Percentiles rank a stretch among this genome's conserved stretches.
Evolutionary conservation across 2,888 invertebrate genomes (phyloP).

Genomic region (Phorcus lineatus): DNA sequence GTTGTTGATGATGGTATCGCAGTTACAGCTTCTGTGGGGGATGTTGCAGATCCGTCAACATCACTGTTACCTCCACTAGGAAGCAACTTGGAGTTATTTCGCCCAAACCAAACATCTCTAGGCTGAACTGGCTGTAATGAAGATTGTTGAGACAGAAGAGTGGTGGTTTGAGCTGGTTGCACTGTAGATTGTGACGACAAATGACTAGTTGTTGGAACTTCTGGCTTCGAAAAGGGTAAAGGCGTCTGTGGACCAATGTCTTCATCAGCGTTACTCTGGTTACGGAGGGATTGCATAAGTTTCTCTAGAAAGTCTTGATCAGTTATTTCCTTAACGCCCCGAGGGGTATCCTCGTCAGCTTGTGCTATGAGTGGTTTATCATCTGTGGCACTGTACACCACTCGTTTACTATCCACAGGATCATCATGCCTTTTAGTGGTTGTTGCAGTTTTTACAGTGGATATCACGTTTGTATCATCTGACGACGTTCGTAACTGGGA

Average conservation of each 20-base stretch:
- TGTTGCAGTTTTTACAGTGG: no score
- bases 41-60: background rate
- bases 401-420: no score
- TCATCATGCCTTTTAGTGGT: no score
- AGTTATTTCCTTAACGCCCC: background rate
- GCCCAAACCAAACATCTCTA: background rate
- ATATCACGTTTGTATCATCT: no score
- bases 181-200: background rate
- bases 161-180: background rate
- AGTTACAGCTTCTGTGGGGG: background rate
- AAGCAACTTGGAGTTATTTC: background rate
- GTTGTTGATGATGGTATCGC: background rate
- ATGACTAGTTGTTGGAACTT: background rate
- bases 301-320: constrained; percentile 2
- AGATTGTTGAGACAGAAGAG: background rate
- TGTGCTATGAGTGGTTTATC: no score
- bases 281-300: constrained; percentile 1
- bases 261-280: background rate
- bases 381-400: no score
- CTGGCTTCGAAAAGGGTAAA: background rate
- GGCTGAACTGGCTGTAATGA: background rate
- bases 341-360: background rate
- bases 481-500: no score
- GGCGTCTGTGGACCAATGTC: background rate
- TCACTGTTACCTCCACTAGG: background rate